Base-by-base conservation (phyloP, 2,797 vertebrate genomes). In the Sebastes flavidus region DNA sequence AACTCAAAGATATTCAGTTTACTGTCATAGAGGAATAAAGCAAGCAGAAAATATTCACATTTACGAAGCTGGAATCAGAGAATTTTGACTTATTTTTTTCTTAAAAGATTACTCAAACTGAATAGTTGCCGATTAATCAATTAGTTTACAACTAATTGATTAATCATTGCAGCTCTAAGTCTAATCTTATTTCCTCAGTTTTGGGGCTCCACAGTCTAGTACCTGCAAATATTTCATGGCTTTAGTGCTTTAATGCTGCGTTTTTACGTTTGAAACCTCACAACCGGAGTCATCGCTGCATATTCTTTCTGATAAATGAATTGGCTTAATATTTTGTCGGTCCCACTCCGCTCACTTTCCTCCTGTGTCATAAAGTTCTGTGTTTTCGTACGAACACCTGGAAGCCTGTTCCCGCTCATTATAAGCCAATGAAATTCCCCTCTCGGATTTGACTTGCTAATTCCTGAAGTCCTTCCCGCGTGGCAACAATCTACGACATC, bases 371-470 rank as follows among this genome's bases (percentile, higher is more conserved):
- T 38, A 30, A 73, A 8, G 25, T 20, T 30, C 38, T 10, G 46
- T 52, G 46, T 75, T 62, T 85, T 88, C 80, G 63, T 46, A 77
- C 54, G 65, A 85, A 79, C 80, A 89, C 79, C 72, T 83, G 73
- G 36, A 71, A 78, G 63, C 24, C 32, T 9, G 27, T 55, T 75
- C 69, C 74, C 56, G 22, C 80, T 91, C 86, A 76, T 90, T 84
- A 79, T 69, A 42, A 77, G 38, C 36, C 63, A 27, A 65, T 65
- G 69, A 84, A 49, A 65, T 13, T 13, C 29, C 67, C 52, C 42
- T 20, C 12, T 22, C 7, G 4, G 27, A 88, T 93, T 87, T 91
- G 82, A 93, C 88, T 92, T 91, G 88, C 90, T 92, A 87, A 94
- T 94, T 77, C 80, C 69, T 62, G 10, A 74, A 77, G 75, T 79